These are phyloP conservation scores for Drosophila setosimentum DNA, from an alignment of 2,888 invertebrate genomes.

Conservation along the genomic window DNA sequence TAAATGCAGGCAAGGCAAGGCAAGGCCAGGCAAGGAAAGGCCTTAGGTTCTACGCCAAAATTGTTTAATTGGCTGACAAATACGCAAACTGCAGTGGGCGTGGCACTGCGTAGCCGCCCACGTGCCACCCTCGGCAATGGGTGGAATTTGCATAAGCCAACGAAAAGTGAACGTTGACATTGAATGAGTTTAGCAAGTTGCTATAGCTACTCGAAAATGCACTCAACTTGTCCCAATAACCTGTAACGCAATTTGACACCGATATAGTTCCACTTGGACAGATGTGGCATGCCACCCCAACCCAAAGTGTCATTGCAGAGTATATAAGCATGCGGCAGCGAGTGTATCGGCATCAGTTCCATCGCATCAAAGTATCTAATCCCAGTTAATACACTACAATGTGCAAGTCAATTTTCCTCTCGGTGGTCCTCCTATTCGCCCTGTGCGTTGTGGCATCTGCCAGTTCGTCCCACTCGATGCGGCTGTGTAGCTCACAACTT, in stretches of 20 bases:
- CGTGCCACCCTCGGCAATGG: constrained; percentile 1
- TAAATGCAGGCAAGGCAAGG: constrained; percentile 58
- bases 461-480: constrained; percentile 2
- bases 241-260: constrained; percentile 70
- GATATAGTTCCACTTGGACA: constrained; percentile 20
- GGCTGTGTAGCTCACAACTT: constrained; percentile 53
- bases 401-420: constrained; percentile 54
- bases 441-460: constrained; percentile 20
- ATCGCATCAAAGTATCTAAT: constrained; percentile 27
- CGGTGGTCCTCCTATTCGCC: constrained; percentile 33
- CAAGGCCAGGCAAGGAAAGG: constrained; percentile 21
- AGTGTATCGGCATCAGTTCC: constrained; percentile 51
- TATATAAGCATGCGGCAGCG: constrained; percentile 50
- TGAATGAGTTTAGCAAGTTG: constrained; percentile 73
- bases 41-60: constrained; percentile 62
- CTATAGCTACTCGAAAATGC: constrained; percentile 62
- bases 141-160: constrained; percentile 77
- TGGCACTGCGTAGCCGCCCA: neutral
- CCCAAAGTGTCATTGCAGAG: constrained; percentile 8
- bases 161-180: constrained; percentile 70
- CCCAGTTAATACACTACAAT: constrained; percentile 43
- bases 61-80: constrained; percentile 78
- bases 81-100: constrained; percentile 26
- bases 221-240: constrained; percentile 70
- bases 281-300: constrained; percentile 2